Evolutionary conservation across 2,113 vertebrate species (phyloP).

Genomic region (Gymnarchus niloticus): DNA sequence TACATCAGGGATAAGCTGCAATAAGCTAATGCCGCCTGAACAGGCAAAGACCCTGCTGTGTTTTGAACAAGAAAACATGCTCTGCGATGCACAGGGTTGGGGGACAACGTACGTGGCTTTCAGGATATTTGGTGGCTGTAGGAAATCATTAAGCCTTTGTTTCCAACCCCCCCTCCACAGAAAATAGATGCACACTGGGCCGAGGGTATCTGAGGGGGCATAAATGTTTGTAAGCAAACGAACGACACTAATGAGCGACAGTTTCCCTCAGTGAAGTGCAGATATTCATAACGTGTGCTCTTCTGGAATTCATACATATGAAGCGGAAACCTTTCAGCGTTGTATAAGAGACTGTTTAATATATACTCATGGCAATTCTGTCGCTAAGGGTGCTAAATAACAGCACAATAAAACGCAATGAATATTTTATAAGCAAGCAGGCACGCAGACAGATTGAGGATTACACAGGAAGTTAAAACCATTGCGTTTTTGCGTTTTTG

Average conservation of each 20-base stretch:
- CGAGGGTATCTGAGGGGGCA: no score
- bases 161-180: not conserved
- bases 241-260: not conserved
- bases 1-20: not conserved
- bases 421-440: constrained; percentile 5
- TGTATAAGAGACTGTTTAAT: not conserved
- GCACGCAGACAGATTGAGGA: not conserved
- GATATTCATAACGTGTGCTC: not conserved
- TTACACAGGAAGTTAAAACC: not conserved
- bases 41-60: not conserved
- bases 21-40: not conserved
- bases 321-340: not conserved
- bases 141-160: not conserved
- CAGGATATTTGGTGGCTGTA: not conserved
- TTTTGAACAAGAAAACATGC: not conserved
- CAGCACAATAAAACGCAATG: not conserved
- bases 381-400: not conserved
- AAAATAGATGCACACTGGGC: not conserved
- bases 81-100: not conserved
- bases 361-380: no score
- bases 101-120: no score
- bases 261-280: not conserved
- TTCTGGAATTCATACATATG: not conserved
- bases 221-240: not conserved
- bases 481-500: not conserved